Evolutionary conservation across 2,888 invertebrate species (phyloP), one percentile per base, ranked within the genome.

Genomic region (Agrochola macilenta): DNA sequence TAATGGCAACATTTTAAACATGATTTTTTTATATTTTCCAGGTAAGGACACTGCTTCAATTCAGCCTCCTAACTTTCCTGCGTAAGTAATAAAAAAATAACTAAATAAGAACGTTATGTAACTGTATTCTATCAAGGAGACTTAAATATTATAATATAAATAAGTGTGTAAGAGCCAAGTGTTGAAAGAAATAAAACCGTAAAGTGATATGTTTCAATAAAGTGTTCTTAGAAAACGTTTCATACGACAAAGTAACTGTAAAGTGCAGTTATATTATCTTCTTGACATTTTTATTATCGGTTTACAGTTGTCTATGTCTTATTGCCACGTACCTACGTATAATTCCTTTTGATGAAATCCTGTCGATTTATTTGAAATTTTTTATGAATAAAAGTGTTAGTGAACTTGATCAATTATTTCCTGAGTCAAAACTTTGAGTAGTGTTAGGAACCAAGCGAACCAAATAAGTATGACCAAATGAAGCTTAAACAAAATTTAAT

Each of bases 1-100:
- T 7, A 17, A 17, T 58, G 61, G 35, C 66, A 71, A 60, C 26
- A 69, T 57, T 61, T 49, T 30, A 64, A 46, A n/a, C 26, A 0
- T 30, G 14, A 39, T 20, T 39, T 70, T 5, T 75, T 66, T 8
- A 68, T 57, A 72, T 84, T 74, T 87, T 79, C 17, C 84, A 86
- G 86, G 86, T 86, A 84, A 86, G 75, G 46, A 46, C 66, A 70
- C 49, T 43, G 57, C 11, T 61, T 69, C n/a, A 54, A 77, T 63
- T 77, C 75, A 68, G 71, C 49, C 61, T 26, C 3, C 23, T 20
- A 12, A 52, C 2, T 1, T n/a, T n/a, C n/a, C 1, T n/a, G 0
- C 12, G 84, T 84, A 69, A 77, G 84, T 30, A 30, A 30, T 30
- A 30, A 30, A 30, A 30, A 30, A 30, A 30, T 2, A 30, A 30